Conservation (phyloP, 2,888 invertebrate genomes). For the Strigamia transsilvanica region DNA sequence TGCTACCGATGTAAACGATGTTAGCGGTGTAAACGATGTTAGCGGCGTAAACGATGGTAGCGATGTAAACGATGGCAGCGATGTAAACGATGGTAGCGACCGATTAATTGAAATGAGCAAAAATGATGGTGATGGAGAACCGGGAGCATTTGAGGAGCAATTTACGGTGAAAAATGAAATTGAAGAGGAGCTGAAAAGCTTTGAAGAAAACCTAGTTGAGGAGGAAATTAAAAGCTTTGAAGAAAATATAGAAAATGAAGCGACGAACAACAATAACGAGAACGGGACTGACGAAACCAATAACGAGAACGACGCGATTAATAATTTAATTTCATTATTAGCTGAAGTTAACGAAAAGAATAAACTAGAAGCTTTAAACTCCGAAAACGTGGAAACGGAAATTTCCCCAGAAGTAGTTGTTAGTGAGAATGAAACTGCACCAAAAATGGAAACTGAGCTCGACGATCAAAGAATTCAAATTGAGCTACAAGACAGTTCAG, state of each 20-base stretch:
- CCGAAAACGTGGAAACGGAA: not conserved
- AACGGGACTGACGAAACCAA: not conserved
- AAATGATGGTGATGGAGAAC: too few relatives aligned
- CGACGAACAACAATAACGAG: not conserved
- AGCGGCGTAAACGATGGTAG: too few relatives aligned
- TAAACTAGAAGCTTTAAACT: slow-evolving; percentile 7
- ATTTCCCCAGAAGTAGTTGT: not conserved
- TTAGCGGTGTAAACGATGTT: too few relatives aligned
- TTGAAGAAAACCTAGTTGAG: not conserved
- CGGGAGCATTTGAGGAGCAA: too few relatives aligned
- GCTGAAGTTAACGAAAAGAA: not conserved
- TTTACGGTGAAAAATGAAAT: not conserved
- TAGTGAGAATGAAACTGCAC: not conserved
- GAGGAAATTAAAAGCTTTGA: not conserved
- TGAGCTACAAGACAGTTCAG: slow-evolving; percentile 12
- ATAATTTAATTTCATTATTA: not conserved
- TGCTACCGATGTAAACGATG: too few relatives aligned
- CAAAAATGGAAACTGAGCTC: not conserved
- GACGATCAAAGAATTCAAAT: not conserved
- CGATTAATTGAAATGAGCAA: too few relatives aligned
- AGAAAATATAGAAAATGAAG: not conserved
- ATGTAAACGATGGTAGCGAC: too few relatives aligned
- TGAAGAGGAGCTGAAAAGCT: not conserved
- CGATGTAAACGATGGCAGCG: too few relatives aligned
- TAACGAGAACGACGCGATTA: not conserved